Evolutionary conservation across 1,140 invertebrate genomes (phyloP), one percentile per base, ranked within the genome.

Genomic region (Drosophila arizonae): DNA sequence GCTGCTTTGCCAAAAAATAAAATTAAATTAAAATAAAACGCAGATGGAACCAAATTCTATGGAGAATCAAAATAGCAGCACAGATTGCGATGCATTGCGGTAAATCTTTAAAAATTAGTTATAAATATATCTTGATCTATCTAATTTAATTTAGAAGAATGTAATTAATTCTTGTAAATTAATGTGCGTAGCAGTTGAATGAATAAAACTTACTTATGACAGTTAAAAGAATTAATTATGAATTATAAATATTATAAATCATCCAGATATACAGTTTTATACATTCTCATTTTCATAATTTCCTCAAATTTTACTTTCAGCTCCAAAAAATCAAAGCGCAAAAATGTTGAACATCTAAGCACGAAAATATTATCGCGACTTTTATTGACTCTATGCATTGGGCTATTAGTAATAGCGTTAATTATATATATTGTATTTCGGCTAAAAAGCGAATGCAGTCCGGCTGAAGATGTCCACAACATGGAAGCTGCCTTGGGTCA

Each of bases 311-410:
- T 51, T 63, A 13, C 4, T 54, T 64, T 26, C 51, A 55, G 54
- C 24, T 56, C 64, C 8, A 30, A 52, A 69, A 10, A 30, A 6
- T 0, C 15, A 0, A 11, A 36, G 5, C 1, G 15, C 30, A 39
- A 55, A 10, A 54, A 33, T 26, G 24, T 62, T 10, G 50, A 43
- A 9, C 58, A 63, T 13, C 60, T 33, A 1, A 63, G 56, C 13
- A 71, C 66, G 3, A 73, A 70, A 63, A 45, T 76, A 6, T 41
- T 73, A 24, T 66, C 76, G 36, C 79, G 81, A 67, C 46, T 81
- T 26, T 30, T 85, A 1, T n/a, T 85, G 10, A 72, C 57, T 3
- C 4, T 74, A 8, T 79, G 79, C 3, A 21, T 55, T 8, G 61
- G 68, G 0, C n/a, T 81, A 15, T 85, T 71, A 30, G 70, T 81